phyloP scores from a whole-genome alignment of 1,140 invertebrate species.

The Caerostris darwini region DNA sequence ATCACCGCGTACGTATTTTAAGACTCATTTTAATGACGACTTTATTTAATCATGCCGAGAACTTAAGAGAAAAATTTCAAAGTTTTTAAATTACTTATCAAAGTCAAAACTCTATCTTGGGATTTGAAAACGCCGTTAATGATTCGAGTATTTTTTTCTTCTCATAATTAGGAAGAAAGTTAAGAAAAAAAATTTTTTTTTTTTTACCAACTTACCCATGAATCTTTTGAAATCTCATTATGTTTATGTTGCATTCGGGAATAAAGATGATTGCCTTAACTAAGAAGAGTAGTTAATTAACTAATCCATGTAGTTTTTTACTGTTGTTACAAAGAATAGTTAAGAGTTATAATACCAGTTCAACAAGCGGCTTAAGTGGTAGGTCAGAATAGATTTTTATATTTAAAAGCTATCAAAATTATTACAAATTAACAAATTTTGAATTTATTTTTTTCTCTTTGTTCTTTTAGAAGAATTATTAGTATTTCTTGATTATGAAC shows the following conservation, averaged over 20 bases:
- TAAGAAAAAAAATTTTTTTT: neutral
- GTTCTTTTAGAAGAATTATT: no score
- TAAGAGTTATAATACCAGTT: neutral
- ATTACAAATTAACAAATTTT: no score
- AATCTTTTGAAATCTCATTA: neutral
- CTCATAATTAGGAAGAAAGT: constrained; percentile 16
- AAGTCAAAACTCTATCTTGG: neutral
- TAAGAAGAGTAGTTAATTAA: neutral
- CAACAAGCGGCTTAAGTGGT: neutral
- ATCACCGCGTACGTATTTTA: neutral
- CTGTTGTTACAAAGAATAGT: neutral
- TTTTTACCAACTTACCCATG: neutral
- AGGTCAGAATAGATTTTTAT: no score
- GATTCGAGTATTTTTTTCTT: neutral
- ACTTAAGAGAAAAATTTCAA: neutral
- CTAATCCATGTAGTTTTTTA: neutral
- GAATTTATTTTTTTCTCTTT: no score
- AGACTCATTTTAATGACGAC: neutral
- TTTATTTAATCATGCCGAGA: neutral
- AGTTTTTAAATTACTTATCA: neutral
- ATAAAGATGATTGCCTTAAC: neutral
- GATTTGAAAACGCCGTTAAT: neutral
- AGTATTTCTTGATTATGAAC: no score
- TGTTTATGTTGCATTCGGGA: neutral
- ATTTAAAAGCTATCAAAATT: no score